Base-by-base conservation (phyloP, 2,797 vertebrate genomes). In the Sebastes cheni region DNA sequence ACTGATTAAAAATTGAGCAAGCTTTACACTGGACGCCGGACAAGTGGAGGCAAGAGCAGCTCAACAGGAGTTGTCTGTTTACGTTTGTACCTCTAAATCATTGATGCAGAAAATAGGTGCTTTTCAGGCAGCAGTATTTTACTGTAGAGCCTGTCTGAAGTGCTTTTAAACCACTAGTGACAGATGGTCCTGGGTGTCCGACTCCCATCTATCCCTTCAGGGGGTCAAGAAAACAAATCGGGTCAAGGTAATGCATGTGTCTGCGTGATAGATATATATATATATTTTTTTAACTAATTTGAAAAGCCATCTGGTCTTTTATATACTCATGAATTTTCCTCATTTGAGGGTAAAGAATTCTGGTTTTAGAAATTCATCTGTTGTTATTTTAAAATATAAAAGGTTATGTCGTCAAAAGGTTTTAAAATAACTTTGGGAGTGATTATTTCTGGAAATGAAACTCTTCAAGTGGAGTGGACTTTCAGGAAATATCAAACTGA, bases 61-160 rank as follows among this genome's bases (percentile, higher is more conserved):
- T 78, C 27, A 59, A 30, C 39, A 34, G 23, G 16, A 8, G 56
- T 54, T 66, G 75, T 72, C 80, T 80, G 61, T 86, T 75, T 80
- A 62, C 18, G 13, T 80, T 66, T 80, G 67, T n/a, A 14, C 65
- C 74, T 84, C 67, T 73, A 55, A 75, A 85, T 83, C 81, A 83
- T 67, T 80, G 72, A 83, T 79, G 89, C 75, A 77, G 83, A 86
- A 90, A 89, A 90, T 59, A 81, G 77, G 62, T 52, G 67, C 54
- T 67, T 86, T 76, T 80, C 65, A 64, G 61, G 70, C 67, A 65
- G 46, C 66, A 20, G 66, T 64, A 27, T 83, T 84, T 87, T 56
- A 88, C 74, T 59, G 72, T 25, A 36, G 20, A 79, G 58, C n/a
- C 64, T 46, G 71, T 83, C 85, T 88, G 77, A 82, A 86, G 81